Evolutionary conservation across 2,888 invertebrate genomes (phyloP).

Genomic region (Drosophila mulleri): DNA sequence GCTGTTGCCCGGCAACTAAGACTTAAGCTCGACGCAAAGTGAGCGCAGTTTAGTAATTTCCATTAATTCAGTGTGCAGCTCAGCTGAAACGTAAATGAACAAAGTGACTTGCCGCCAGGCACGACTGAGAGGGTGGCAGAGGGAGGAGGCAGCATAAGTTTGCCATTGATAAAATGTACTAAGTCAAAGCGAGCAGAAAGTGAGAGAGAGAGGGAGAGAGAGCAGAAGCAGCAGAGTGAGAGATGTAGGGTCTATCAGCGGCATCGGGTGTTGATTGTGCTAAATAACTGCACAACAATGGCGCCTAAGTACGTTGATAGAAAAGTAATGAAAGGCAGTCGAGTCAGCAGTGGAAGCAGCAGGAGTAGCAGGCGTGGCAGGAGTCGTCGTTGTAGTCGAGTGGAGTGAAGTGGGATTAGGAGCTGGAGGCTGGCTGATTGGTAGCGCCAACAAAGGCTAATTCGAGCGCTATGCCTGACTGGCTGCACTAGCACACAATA

Average conservation of each 20-base stretch:
- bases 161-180: slow-evolving; percentile 67
- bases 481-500: slow-evolving; percentile 67
- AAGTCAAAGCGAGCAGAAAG: slow-evolving; percentile 41
- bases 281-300: slow-evolving; percentile 80
- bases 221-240: background rate
- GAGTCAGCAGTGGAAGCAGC: slow-evolving; percentile 8
- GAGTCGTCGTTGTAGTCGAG: background rate
- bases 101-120: slow-evolving; percentile 64
- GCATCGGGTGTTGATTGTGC: slow-evolving; percentile 77
- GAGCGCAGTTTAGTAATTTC: slow-evolving; percentile 52
- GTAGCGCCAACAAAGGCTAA: slow-evolving; percentile 77
- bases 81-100: slow-evolving; percentile 69
- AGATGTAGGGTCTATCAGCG: slow-evolving; percentile 48
- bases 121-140: background rate
- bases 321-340: slow-evolving; percentile 74
- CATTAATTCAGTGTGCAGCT: slow-evolving; percentile 72
- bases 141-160: slow-evolving; percentile 37
- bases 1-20: slow-evolving; percentile 28
- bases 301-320: slow-evolving; percentile 79
- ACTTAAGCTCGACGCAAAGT: background rate
- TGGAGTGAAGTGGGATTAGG: slow-evolving; percentile 1
- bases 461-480: slow-evolving; percentile 58
- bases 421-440: slow-evolving; percentile 60
- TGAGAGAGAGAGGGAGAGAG: background rate
- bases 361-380: background rate